Base-by-base conservation (phyloP, 2,888 invertebrate genomes). In the Harpalus rubripes region DNA sequence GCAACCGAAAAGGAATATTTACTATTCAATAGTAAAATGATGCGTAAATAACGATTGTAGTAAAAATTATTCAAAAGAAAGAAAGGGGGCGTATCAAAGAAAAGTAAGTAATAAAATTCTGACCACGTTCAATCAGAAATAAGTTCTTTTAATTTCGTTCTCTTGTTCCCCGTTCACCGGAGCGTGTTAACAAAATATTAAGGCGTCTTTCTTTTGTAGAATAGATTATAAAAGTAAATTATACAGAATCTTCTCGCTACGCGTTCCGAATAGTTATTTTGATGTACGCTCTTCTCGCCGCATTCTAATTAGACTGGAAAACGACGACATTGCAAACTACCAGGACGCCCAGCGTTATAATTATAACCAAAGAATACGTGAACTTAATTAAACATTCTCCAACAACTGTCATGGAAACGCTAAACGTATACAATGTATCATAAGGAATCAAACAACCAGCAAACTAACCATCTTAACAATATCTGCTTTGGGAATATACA, bases 191-290 rank as follows among this genome's bases (percentile, higher is more conserved):
- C 83, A 83, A 83, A 83, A 83, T 83, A 83, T 83, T 82, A 82
- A 82, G 82, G 68, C 82, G 72, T 68, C 82, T 52, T 82, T 83
- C 83, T 83, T 83, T 83, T 83, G 74, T 41, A 39, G 83, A 82
- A 82, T 82, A 82, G 82, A 83, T 83, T 83, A 83, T 83, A 83
- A 83, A 83, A 83, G 83, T 74, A 83, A 83, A 83, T 83, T 83
- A 83, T 83, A 74, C 74, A 83, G 83, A 83, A 83, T 83, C 83
- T 83, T 83, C 58, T 44, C 41, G 74, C 52, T 74, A 83, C 83
- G 83, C 83, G 83, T 74, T 83, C 74, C 83, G 83, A 83, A 83
- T 83, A 83, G 83, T 74, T 83, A 83, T 83, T 83, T 83, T 83
- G 83, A 83, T 74, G 83, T 83, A 83, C 74, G 83, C 74, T 83